phyloP scores from a whole-genome alignment of 2,888 invertebrate species.

The Nemotelus nigrinus region DNA sequence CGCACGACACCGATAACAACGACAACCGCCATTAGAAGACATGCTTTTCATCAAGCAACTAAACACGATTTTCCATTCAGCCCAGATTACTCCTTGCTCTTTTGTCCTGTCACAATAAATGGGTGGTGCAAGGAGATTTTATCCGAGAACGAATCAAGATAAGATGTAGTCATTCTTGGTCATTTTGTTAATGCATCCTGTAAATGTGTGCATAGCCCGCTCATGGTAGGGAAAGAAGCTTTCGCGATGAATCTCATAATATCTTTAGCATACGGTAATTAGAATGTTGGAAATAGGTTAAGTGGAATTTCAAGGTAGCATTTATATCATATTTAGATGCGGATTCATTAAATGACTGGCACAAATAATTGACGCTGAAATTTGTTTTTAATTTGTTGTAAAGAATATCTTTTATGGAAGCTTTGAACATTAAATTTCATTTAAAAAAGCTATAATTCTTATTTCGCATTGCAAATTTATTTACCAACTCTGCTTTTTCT shows the following conservation, averaged over 20 bases:
- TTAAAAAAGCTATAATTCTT: no score
- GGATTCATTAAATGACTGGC: no score
- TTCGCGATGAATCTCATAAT: neutral
- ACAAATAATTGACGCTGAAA: no score
- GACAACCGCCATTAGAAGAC: conserved; percentile 33
- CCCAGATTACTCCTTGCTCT: conserved; percentile 24
- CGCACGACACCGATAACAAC: conserved; percentile 10
- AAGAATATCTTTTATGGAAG: no score
- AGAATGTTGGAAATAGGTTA: neutral
- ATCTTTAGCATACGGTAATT: conserved; percentile 1
- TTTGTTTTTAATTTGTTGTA: no score
- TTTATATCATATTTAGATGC: no score
- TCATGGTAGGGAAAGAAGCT: neutral
- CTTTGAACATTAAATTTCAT: no score
- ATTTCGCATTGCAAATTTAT: no score
- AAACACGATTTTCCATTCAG: conserved; percentile 31
- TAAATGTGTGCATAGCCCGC: neutral
- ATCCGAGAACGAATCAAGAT: conserved; percentile 26
- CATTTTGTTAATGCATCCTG: conserved; percentile 9
- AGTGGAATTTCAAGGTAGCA: neutral
- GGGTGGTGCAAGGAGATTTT: conserved; percentile 17
- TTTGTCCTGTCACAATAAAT: conserved; percentile 18
- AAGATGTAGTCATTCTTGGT: conserved; percentile 18
- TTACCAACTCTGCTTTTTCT: no score
- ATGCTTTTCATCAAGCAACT: conserved; percentile 38